These are phyloP conservation scores for Saguinus imperator DNA, from an alignment of 2,113 vertebrate species.

Conservation along the genomic window DNA sequence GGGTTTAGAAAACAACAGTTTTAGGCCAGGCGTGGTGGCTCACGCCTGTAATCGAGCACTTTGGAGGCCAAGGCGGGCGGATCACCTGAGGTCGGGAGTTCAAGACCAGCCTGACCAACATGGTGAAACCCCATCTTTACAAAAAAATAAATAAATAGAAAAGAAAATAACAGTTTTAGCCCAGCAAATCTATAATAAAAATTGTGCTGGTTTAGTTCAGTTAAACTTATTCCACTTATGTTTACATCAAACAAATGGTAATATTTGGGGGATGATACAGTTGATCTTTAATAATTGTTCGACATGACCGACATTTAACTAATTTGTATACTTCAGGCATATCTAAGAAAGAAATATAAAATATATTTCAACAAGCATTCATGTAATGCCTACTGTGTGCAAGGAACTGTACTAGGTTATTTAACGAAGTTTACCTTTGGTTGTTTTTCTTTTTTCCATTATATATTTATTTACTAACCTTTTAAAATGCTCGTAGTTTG, in stretches of 20 bases:
- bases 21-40: too few species aligned
- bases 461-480: constrained; percentile 56
- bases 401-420: not conserved
- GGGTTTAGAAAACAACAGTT: not conserved
- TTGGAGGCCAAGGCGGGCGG: too few species aligned
- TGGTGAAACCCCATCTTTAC: too few species aligned
- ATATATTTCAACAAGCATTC: not conserved
- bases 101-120: too few species aligned
- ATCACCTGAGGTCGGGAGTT: too few species aligned
- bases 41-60: too few species aligned
- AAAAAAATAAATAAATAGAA: too few species aligned
- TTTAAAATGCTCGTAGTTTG: constrained; percentile 72
- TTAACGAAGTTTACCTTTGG: not conserved
- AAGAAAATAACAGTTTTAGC: not conserved
- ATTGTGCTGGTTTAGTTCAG: not conserved
- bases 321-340: not conserved
- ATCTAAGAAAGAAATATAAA: not conserved
- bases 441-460: constrained; percentile 8
- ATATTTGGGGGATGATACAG: not conserved
- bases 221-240: not conserved
- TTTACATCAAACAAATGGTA: not conserved
- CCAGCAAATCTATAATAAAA: not conserved
- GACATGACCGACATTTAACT: not conserved
- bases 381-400: not conserved
- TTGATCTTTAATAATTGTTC: not conserved